A percentile compares a stretch with the other conserved stretches of the same genome.
phyloP scores from a whole-genome alignment of 1,140 invertebrate genomes.

The Sweltsa coloradensis region DNA sequence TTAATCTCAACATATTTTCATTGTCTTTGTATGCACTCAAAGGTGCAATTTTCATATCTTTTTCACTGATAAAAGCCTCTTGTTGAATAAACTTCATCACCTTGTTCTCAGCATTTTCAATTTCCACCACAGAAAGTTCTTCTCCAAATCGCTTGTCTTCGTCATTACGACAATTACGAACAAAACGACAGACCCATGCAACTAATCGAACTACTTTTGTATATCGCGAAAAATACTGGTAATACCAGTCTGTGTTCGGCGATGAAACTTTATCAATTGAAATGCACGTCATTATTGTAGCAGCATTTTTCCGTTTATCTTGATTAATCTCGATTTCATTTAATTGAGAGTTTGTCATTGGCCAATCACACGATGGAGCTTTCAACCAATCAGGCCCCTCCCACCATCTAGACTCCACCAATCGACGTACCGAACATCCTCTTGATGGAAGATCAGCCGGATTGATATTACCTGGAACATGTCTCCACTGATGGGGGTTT shows the following conservation, averaged over 20 bases:
- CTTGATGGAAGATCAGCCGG: slow-evolving; percentile 30
- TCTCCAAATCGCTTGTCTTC: not conserved
- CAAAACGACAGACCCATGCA: slow-evolving; percentile 20
- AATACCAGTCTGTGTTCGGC: slow-evolving; percentile 2
- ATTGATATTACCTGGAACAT: slow-evolving; percentile 27
- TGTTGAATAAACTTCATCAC: slow-evolving; percentile 8
- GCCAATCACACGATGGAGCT: slow-evolving; percentile 17
- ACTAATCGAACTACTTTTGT: slow-evolving; percentile 20
- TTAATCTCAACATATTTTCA: not conserved
- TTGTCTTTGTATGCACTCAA: slow-evolving; percentile 3
- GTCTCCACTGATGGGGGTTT: slow-evolving; percentile 20
- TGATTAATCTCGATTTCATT: slow-evolving; percentile 12
- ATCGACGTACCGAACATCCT: slow-evolving; percentile 22
- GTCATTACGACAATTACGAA: slow-evolving; percentile 14
- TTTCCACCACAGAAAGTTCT: slow-evolving; percentile 5
- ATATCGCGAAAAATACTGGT: slow-evolving; percentile 18
- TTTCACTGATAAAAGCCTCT: not conserved
- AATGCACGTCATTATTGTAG: not conserved
- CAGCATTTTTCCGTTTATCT: slow-evolving; percentile 14
- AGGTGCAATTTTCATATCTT: not conserved
- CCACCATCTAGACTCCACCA: slow-evolving; percentile 27
- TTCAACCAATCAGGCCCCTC: slow-evolving; percentile 27
- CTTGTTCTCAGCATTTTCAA: slow-evolving; percentile 2
- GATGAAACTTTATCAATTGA: not conserved
- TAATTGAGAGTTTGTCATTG: not conserved